These are phyloP conservation scores for Polyergus mexicanus DNA, from an alignment of 1,140 invertebrate genomes.

Conservation along the genomic window DNA sequence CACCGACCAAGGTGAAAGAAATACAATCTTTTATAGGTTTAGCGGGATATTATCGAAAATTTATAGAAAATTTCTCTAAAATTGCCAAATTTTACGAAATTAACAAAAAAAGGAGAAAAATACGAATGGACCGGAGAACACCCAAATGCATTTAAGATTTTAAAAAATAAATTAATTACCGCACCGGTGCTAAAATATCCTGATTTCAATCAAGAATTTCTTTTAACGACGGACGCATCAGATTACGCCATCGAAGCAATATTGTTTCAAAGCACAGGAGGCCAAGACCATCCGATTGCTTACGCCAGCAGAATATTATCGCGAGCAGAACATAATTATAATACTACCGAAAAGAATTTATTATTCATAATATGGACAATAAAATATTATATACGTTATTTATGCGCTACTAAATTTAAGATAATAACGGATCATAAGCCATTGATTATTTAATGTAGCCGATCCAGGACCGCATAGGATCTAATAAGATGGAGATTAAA, in stretches of 20 bases:
- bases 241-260: background rate
- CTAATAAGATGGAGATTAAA: background rate
- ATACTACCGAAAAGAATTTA: background rate
- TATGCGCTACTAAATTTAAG: background rate
- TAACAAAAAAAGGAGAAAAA: background rate
- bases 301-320: background rate
- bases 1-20: background rate
- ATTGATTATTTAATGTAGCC: background rate
- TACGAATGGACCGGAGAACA: background rate
- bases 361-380: background rate
- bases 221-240: background rate
- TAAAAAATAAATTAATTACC: background rate
- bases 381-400: background rate
- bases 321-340: background rate
- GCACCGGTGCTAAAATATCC: no score
- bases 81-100: background rate
- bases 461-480: no score
- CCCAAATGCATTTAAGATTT: background rate
- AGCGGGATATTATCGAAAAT: background rate
- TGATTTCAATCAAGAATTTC: background rate
- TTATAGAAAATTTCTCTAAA: background rate
- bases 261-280: background rate
- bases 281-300: background rate
- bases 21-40: background rate
- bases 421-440: background rate